These are phyloP conservation scores for Amphipyra berbera DNA, from an alignment of 2,888 invertebrate species.

Conservation along the genomic window DNA sequence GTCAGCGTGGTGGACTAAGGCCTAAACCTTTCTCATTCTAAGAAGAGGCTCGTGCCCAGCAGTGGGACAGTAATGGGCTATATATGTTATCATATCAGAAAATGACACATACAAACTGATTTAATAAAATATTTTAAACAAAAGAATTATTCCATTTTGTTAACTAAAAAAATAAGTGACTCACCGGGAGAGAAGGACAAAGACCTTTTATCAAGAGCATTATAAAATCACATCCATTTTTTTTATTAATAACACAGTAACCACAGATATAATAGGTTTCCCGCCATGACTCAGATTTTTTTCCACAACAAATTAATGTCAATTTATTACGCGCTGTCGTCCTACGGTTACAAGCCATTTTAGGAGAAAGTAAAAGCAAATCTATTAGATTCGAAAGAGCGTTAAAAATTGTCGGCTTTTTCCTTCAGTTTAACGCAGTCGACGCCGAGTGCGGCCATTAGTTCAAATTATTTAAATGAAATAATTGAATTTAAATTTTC, in stretches of 20 bases:
- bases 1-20: too few relatives aligned
- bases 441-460: conserved; percentile 32
- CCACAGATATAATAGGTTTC: conserved; percentile 5
- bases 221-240: conserved; percentile 20
- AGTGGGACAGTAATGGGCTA: too few relatives aligned
- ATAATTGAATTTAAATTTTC: conserved; percentile 10
- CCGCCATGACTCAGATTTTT: conserved; percentile 26
- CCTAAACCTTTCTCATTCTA: too few relatives aligned
- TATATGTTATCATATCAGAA: too few relatives aligned
- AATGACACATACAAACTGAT: too few relatives aligned
- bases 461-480: conserved; percentile 25
- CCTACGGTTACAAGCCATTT: conserved; percentile 63
- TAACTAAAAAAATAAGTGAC: conserved; percentile 5
- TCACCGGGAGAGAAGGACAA: conserved; percentile 29
- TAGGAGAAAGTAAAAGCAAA: conserved; percentile 77
- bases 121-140: neutral
- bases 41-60: too few relatives aligned
- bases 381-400: conserved; percentile 72
- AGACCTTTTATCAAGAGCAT: conserved; percentile 27
- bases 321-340: conserved; percentile 53
- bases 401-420: conserved; percentile 63
- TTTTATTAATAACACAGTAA: conserved; percentile 11
- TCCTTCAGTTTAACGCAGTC: conserved; percentile 59
- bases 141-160: neutral
- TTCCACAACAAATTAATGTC: conserved; percentile 38